Evolutionary conservation across 2,113 vertebrate genomes (phyloP), one percentile per base, ranked within the genome.

Genomic region (Syrrhaptes paradoxus): DNA sequence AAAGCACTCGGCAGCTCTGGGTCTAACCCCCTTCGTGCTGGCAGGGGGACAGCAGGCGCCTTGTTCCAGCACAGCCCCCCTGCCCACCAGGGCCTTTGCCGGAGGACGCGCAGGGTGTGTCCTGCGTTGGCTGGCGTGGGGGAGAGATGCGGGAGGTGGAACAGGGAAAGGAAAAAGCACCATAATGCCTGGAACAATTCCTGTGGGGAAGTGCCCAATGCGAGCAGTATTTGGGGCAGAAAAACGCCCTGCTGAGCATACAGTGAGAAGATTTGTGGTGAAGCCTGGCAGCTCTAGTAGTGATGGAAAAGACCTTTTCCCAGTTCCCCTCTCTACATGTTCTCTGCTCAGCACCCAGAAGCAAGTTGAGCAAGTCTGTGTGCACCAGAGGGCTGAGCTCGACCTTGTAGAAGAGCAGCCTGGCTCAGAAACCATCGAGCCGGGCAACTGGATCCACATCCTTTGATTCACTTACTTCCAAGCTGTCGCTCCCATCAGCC

Each of bases 401-500:
- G 4, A 41, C 45, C 55, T 28, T 26, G 34, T 7, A 18, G 20
- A 80, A 31, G 4, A 70, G 28, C n/a, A 76, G 10, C 17, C 32
- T 15, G 38, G 49, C 75, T 74, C 10, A 6, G 58, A 62, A 62
- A 88, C 59, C 19, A 24, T 19, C 59, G 48, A 26, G 9, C 43
- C 68, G 48, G 43, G 38, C n/a, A 38, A 43, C 9, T 0, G 0
- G 25, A 25, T 29, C 49, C 66, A 71, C 82, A 46, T 17, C 24
- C 51, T 48, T 20, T 17, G 5, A 7, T 63, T 74, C 51, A 95
- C 98, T 98, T 97, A 98, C 99, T 98, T 99, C 99, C 94, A 99
- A 97, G 88, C 99, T 99, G 98, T 99, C 99, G 21, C 99, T 99
- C 49, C 99, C 99, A 90, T 99, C 99, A 82, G 99, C 99, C 83